Conservation (phyloP, 2,113 vertebrate genomes). For the Cynoglossus semilaevis region DNA sequence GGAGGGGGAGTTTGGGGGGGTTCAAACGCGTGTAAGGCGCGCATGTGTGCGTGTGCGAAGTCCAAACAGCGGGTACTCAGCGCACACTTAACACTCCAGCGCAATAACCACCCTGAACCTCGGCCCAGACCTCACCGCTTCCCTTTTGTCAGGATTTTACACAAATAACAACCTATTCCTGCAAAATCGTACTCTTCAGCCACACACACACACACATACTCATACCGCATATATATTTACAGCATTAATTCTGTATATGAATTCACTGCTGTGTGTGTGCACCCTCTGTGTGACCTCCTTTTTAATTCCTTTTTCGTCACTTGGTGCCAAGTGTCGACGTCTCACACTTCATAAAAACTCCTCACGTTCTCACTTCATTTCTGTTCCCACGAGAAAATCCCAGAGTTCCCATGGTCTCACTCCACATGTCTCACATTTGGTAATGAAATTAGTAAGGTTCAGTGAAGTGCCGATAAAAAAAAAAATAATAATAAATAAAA, state of each 20-base stretch:
- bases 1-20: no score
- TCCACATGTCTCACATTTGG: constrained; percentile 8
- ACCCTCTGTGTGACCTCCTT: neutral
- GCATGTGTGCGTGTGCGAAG: constrained; percentile 30
- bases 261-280: no score
- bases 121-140: neutral
- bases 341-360: constrained; percentile 66
- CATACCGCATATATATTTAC: no score
- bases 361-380: constrained; percentile 60
- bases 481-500: no score
- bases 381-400: constrained; percentile 61
- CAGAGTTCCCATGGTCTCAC: constrained; percentile 57
- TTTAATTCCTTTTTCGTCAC: constrained; percentile 37
- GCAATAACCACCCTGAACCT: constrained; percentile 44
- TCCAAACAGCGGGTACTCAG: constrained; percentile 33
- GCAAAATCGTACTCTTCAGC: no score
- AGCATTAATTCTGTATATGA: no score
- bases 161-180: no score
- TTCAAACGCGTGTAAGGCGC: neutral
- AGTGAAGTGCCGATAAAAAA: neutral
- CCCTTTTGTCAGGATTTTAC: neutral
- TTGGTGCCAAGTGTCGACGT: constrained; percentile 38
- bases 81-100: constrained; percentile 64
- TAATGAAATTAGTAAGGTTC: constrained; percentile 4
- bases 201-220: no score